These are phyloP conservation scores for Chloropsis hardwickii DNA, from an alignment of 2,113 vertebrate genomes.

Conservation along the genomic window DNA sequence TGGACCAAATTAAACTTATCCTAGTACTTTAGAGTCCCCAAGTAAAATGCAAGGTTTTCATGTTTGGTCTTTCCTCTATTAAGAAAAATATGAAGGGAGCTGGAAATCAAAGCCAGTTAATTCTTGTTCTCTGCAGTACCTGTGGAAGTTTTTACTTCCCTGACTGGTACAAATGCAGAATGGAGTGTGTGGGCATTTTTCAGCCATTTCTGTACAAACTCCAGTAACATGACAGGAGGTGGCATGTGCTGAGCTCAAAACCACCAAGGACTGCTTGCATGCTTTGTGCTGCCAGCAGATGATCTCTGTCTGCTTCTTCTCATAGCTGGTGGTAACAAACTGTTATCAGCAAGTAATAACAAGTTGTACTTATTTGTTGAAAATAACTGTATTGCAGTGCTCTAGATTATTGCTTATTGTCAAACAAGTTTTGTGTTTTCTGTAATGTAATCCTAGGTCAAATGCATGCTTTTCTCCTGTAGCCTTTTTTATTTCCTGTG, in stretches of 20 bases:
- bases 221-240: neutral
- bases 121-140: neutral
- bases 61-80: neutral
- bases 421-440: neutral
- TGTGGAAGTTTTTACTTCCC: neutral
- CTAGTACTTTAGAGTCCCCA: neutral
- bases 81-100: neutral
- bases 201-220: neutral
- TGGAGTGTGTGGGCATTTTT: neutral
- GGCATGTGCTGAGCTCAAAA: neutral
- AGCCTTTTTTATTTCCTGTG: neutral
- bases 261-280: neutral
- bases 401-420: neutral
- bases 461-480: neutral
- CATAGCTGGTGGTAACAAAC: neutral
- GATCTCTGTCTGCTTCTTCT: neutral
- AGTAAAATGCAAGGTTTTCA: neutral
- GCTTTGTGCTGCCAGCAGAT: neutral
- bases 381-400: neutral
- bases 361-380: neutral
- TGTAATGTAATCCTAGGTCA: neutral
- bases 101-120: neutral
- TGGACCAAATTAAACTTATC: neutral
- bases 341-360: neutral
- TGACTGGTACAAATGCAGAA: neutral